These are phyloP conservation scores for Hyposoter didymator DNA, from an alignment of 2,888 invertebrate genomes.

Conservation along the genomic window DNA sequence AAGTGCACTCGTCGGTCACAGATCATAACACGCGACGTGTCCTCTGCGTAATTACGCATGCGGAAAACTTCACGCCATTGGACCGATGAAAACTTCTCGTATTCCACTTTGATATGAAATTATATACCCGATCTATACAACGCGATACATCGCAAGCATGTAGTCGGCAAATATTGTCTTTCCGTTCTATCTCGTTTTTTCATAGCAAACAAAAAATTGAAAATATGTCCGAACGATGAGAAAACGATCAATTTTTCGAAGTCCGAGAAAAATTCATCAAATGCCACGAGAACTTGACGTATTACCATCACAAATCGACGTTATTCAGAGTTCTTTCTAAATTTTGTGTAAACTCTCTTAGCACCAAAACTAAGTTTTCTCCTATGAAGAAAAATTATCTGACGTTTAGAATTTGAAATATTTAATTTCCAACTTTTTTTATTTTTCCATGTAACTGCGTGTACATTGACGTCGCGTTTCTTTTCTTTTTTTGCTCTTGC, in stretches of 20 bases:
- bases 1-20: slow-evolving; percentile 25
- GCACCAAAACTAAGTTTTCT: too few species aligned
- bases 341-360: too few species aligned
- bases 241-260: not conserved
- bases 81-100: not conserved
- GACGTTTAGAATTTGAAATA: too few species aligned
- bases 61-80: not conserved
- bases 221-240: not conserved
- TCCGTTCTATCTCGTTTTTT: not conserved
- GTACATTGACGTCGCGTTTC: too few species aligned
- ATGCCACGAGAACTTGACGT: too few species aligned
- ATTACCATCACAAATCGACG: too few species aligned
- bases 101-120: slow-evolving; percentile 11
- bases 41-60: slow-evolving; percentile 32
- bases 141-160: not conserved
- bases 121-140: not conserved
- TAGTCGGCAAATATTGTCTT: not conserved
- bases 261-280: not conserved
- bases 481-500: too few species aligned
- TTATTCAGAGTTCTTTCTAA: too few species aligned
- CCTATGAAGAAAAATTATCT: too few species aligned
- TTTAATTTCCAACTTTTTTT: too few species aligned
- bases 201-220: not conserved
- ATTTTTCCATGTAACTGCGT: too few species aligned
- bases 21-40: slow-evolving; percentile 42